Evolutionary conservation across 2,113 vertebrate genomes (phyloP).

Genomic region (Probosciger aterrimus): DNA sequence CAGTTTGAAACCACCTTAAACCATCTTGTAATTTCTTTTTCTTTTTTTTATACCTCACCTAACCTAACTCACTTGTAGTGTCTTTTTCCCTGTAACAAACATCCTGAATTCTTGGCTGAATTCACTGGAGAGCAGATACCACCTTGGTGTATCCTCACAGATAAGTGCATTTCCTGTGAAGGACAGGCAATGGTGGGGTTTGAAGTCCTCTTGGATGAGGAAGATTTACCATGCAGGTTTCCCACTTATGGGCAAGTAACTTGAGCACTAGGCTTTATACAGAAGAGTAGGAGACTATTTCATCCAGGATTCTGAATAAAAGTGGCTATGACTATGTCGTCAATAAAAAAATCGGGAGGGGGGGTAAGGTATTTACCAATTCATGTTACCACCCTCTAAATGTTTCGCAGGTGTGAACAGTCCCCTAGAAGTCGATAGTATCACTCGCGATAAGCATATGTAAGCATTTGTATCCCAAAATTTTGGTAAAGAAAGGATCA

Average conservation of each 20-base stretch:
- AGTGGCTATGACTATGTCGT: background rate
- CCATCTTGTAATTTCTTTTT: background rate
- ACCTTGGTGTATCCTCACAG: background rate
- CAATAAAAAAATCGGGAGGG: background rate
- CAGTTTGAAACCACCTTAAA: background rate
- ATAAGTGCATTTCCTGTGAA: background rate
- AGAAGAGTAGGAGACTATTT: background rate
- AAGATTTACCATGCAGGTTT: background rate
- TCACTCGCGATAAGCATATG: background rate
- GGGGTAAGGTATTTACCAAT: background rate
- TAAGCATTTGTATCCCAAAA: background rate
- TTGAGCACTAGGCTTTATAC: background rate
- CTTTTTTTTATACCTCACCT: background rate
- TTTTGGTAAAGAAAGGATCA: background rate
- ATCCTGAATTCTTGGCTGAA: background rate
- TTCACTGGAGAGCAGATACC: background rate
- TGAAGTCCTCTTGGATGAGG: background rate
- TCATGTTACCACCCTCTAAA: background rate
- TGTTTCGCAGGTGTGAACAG: background rate
- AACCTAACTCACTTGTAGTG: background rate
- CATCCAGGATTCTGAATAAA: background rate
- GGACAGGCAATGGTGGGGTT: accelerated
- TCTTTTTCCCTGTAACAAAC: background rate
- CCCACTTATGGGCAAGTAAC: background rate
- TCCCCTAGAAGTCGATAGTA: background rate